phyloP scores from a whole-genome alignment of 2,888 invertebrate genomes.

The Piscicola geometra region DNA sequence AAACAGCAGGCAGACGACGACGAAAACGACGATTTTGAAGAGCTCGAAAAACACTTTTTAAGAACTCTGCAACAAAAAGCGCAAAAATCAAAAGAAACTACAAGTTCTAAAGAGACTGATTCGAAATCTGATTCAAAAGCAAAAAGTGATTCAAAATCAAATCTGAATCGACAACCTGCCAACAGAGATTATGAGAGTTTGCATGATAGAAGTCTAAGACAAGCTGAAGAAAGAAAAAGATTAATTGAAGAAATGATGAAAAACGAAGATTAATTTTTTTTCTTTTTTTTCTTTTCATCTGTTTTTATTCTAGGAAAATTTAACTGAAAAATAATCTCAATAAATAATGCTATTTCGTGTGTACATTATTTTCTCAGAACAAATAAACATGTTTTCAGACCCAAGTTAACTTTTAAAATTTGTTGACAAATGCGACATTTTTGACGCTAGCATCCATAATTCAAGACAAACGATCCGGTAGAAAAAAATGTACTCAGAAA shows the following conservation, averaged over 20 bases:
- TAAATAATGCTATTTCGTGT: too few species aligned
- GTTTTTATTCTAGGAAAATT: not conserved
- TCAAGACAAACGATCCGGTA: not conserved
- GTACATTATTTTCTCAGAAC: too few species aligned
- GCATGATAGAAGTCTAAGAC: not conserved
- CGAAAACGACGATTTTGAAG: not conserved
- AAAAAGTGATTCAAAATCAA: too few species aligned
- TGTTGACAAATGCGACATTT: slow-evolving; percentile 14
- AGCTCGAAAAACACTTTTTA: not conserved
- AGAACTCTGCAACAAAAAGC: not conserved
- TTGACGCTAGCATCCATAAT: slow-evolving; percentile 1
- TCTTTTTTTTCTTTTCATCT: not conserved
- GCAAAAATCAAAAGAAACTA: too few species aligned
- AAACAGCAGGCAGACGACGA: not conserved
- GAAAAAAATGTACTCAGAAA: too few species aligned
- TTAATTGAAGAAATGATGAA: slow-evolving; percentile 13
- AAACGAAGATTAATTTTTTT: not conserved
- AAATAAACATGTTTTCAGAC: too few species aligned
- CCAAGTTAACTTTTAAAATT: not conserved
- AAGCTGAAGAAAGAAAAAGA: slow-evolving; percentile 4
- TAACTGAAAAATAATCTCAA: too few species aligned
- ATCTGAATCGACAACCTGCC: too few species aligned
- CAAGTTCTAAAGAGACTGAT: too few species aligned
- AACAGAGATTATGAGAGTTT: slow-evolving; percentile 2
- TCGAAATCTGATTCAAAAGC: too few species aligned